These are phyloP conservation scores for Eupithecia tripunctaria DNA, from an alignment of 2,888 invertebrate species.

Conservation along the genomic window DNA sequence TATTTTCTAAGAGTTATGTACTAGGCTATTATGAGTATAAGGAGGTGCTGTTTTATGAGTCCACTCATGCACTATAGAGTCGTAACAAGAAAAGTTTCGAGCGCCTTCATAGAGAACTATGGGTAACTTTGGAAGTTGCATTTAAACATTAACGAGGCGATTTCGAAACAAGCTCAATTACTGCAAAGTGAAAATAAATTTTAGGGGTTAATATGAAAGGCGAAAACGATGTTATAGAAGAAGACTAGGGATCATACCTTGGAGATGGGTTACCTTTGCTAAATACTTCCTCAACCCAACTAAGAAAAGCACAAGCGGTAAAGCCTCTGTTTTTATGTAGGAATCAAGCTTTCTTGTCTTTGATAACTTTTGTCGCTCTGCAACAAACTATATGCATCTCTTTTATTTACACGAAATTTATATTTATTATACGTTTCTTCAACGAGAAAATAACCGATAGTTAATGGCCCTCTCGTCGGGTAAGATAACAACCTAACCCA, in stretches of 20 bases:
- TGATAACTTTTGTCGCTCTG: too few species aligned
- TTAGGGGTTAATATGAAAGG: not conserved
- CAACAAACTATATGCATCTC: too few species aligned
- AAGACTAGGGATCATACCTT: not conserved
- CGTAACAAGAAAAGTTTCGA: conserved; percentile 60
- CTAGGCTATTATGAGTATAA: conserved; percentile 48
- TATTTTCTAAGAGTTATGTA: conserved; percentile 28
- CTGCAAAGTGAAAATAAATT: conserved; percentile 17
- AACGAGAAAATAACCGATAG: too few species aligned
- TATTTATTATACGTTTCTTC: too few species aligned
- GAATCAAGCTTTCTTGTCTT: too few species aligned
- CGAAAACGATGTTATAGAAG: not conserved
- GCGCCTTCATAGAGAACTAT: conserved; percentile 26
- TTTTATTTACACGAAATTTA: too few species aligned
- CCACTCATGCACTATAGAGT: conserved; percentile 38
- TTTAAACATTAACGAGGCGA: conserved; percentile 28
- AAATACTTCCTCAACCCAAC: not conserved
- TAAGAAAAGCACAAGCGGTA: too few species aligned
- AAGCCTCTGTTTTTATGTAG: too few species aligned
- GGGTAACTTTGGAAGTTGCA: conserved; percentile 27
- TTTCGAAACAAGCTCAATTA: conserved; percentile 16
- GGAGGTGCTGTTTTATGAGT: conserved; percentile 51
- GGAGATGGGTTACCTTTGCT: too few species aligned
- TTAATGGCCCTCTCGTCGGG: too few species aligned
- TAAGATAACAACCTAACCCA: too few species aligned